A percentile compares a stretch with the other conserved stretches of the same genome.
Evolutionary conservation across 2,113 vertebrate species (phyloP).

Genomic region (Polypterus bichir): DNA sequence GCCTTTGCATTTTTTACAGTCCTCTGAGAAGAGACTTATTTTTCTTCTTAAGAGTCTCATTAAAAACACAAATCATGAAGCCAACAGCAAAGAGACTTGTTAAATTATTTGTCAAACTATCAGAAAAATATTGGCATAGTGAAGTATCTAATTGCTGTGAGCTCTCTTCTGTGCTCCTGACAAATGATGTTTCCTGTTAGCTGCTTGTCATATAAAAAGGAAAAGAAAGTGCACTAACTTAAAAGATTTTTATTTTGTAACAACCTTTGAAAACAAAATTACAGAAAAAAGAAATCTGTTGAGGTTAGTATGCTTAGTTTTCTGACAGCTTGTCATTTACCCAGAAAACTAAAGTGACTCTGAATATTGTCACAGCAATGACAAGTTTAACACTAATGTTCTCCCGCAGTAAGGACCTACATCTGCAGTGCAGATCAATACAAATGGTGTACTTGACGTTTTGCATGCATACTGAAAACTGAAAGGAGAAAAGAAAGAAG

Average conservation of each 20-base stretch:
- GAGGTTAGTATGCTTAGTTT: constrained; percentile 11
- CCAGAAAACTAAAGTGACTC: constrained; percentile 34
- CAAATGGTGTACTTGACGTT: neutral
- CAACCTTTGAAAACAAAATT: neutral
- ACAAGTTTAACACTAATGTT: constrained; percentile 52
- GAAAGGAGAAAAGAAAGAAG: too few species aligned
- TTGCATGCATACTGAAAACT: neutral
- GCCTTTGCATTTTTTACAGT: constrained; percentile 19
- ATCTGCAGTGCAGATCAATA: constrained; percentile 11
- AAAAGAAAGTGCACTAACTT: constrained; percentile 2
- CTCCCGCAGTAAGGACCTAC: neutral
- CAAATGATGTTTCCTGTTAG: constrained; percentile 2
- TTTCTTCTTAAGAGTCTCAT: constrained; percentile 18
- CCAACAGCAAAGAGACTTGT: constrained; percentile 19
- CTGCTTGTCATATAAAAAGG: constrained; percentile 5
- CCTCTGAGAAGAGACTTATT: constrained; percentile 13
- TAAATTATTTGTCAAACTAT: constrained; percentile 23
- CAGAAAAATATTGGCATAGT: constrained; percentile 19
- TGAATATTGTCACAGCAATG: constrained; percentile 41
- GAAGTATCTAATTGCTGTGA: constrained; percentile 17
- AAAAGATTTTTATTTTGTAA: constrained; percentile 3
- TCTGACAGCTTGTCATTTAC: constrained; percentile 46
- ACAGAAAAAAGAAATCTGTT: neutral
- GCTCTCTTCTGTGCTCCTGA: constrained; percentile 5
- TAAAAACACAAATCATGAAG: constrained; percentile 17